These are phyloP conservation scores for Drosophila quinaria DNA, from an alignment of 2,888 invertebrate species.

Conservation along the genomic window DNA sequence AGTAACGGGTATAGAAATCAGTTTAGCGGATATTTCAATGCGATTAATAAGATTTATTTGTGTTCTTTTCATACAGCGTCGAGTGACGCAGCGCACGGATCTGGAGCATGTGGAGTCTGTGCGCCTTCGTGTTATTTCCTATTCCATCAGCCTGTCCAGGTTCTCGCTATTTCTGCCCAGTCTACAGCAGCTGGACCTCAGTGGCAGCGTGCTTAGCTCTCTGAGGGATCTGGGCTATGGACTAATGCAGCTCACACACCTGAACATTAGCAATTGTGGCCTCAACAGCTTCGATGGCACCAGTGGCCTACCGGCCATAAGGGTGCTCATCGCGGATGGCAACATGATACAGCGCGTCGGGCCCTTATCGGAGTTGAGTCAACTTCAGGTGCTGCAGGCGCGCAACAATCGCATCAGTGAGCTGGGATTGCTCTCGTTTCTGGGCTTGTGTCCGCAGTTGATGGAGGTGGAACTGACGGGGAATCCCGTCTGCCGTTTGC, in stretches of 20 bases:
- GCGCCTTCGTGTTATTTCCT: slow-evolving; percentile 89
- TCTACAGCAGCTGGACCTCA: slow-evolving; percentile 88
- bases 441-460: slow-evolving; percentile 86
- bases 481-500: slow-evolving; percentile 85
- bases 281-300: slow-evolving; percentile 89
- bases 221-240: slow-evolving; percentile 90
- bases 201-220: slow-evolving; percentile 89
- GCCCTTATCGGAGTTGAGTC: slow-evolving; percentile 87
- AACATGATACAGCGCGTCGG: slow-evolving; percentile 89
- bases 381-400: slow-evolving; percentile 86
- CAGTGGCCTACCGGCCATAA: slow-evolving; percentile 88
- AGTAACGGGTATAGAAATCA: too few species aligned
- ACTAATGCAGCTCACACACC: slow-evolving; percentile 86
- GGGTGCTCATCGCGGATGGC: slow-evolving; percentile 88
- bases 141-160: slow-evolving; percentile 88
- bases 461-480: slow-evolving; percentile 87
- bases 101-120: slow-evolving; percentile 87
- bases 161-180: slow-evolving; percentile 88
- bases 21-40: too few species aligned
- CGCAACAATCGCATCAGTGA: slow-evolving; percentile 84
- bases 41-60: neutral
- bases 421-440: slow-evolving; percentile 82
- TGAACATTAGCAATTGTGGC: slow-evolving; percentile 89
- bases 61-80: slow-evolving; percentile 73
- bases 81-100: slow-evolving; percentile 86